A percentile compares a stretch with the other conserved stretches of the same genome.
Evolutionary conservation across 2,113 vertebrate species (phyloP).

Genomic region (Menura novaehollandiae): DNA sequence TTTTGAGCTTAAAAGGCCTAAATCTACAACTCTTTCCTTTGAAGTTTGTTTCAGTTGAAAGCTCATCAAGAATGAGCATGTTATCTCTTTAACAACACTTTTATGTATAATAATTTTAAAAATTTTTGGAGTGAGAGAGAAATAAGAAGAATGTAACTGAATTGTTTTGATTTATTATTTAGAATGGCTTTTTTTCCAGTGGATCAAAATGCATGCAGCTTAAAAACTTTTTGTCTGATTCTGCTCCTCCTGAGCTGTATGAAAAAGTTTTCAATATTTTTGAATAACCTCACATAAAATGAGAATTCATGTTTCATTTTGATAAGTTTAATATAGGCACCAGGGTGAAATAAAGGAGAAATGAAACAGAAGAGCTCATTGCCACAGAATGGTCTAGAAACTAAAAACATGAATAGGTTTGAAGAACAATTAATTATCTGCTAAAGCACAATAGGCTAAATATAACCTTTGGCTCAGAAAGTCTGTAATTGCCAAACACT

Average conservation of each 20-base stretch:
- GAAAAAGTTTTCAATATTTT: neutral
- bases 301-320: neutral
- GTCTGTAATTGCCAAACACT: neutral
- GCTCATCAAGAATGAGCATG: neutral
- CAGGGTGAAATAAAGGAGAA: neutral
- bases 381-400: neutral
- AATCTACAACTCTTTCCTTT: neutral
- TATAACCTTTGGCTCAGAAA: neutral
- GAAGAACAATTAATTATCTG: neutral
- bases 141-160: neutral
- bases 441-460: neutral
- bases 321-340: neutral
- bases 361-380: neutral
- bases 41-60: neutral
- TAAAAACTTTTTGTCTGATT: neutral
- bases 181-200: neutral
- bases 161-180: neutral
- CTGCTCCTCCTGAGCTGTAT: neutral
- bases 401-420: neutral
- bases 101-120: neutral
- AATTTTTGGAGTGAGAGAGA: accelerated
- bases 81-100: neutral
- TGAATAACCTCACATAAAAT: neutral
- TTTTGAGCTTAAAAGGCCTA: neutral
- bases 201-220: neutral